These are phyloP conservation scores for Paramormyrops hopkinsi DNA, from an alignment of 2,797 vertebrate genomes.

Conservation along the genomic window DNA sequence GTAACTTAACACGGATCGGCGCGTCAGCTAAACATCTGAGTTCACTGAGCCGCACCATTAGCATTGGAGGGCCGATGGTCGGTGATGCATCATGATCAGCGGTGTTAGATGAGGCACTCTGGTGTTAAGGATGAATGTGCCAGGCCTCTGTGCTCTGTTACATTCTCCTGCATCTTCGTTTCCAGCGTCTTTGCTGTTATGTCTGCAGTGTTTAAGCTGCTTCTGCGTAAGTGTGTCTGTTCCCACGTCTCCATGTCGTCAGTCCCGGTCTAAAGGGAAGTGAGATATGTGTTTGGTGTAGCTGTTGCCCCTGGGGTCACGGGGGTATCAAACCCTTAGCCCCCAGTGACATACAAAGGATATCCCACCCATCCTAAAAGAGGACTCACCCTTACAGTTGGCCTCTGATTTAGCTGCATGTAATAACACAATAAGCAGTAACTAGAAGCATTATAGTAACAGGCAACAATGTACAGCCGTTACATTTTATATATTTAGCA, in stretches of 20 bases:
- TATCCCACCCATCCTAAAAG: neutral
- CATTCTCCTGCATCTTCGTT: neutral
- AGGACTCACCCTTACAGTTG: neutral
- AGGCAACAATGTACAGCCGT: neutral
- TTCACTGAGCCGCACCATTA: neutral
- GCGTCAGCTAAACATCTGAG: neutral
- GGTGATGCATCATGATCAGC: neutral
- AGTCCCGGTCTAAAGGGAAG: neutral
- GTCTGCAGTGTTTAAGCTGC: neutral
- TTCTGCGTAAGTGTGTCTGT: neutral
- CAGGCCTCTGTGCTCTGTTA: neutral
- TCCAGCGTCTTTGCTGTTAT: neutral
- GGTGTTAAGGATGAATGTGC: neutral
- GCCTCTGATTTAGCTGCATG: neutral
- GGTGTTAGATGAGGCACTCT: neutral
- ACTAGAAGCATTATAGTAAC: neutral
- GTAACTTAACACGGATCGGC: neutral
- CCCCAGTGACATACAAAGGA: neutral
- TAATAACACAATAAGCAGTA: neutral
- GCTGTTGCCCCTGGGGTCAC: conserved; percentile 47
- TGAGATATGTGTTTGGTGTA: conserved; percentile 30
- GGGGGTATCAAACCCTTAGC: neutral
- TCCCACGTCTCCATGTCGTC: neutral
- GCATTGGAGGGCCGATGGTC: neutral
- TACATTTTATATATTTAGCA: neutral